Base-by-base conservation (phyloP, 2,113 vertebrate genomes). In the Dicentrarchus labrax region DNA sequence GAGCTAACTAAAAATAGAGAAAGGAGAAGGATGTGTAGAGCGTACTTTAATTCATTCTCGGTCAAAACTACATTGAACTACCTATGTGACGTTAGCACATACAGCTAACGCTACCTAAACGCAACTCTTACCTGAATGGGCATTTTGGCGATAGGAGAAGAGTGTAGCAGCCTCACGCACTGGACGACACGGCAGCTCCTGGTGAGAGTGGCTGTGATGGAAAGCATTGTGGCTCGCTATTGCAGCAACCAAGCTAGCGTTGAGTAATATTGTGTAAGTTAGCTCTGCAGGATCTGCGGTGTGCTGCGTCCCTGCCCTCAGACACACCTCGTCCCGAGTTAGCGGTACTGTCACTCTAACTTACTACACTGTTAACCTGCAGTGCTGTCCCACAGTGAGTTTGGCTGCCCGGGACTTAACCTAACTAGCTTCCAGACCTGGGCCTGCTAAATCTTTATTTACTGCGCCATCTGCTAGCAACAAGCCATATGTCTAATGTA, bases 71-170 rank as follows among this genome's bases (percentile, higher is more conserved):
- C 30, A 30, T 3, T 30, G 30, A 30, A 30, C 30, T 30, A 4
- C 3, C 0, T 8, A 3, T 38, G 4, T 11, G 30, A 30, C 30
- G 30, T 30, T 30, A 76, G 21, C 59, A 21, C 13, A 38, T 4
- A 5, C 12, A 66, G 62, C 59, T 64, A 76, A 30, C 6, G 45
- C 16, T 30, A 5, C 19, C 30, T 48, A 10, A n/a, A 54, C 22
- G 6, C 8, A 10, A 16, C 1, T 15, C 85, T 90, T 78, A 96
- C 95, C 95, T 95, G 76, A 51, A 96, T 95, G 0, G 95, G 95
- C 95, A 95, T 94, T 57, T 87, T 92, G 53, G 22, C 47, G 12
- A 48, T 2, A 0, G 64, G 4, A 22, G 93, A 84, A 1, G 83
- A 57, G 78, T 94, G 94, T 3, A 95, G 57, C 3, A 72, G 76